phyloP scores from a whole-genome alignment of 2,797 vertebrate species.

The Helostoma temminkii region DNA sequence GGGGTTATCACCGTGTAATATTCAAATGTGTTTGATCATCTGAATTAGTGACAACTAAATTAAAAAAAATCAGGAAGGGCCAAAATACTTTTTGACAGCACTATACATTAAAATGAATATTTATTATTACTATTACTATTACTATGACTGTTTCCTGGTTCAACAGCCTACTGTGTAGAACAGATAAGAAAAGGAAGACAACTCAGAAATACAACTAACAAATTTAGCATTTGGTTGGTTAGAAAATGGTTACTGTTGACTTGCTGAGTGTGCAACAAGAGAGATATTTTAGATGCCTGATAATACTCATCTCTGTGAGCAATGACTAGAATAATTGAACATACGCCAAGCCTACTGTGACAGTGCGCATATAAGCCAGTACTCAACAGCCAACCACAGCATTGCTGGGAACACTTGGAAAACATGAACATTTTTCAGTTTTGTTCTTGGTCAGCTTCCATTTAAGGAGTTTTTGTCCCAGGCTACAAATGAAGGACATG shows the following conservation, averaged over 20 bases:
- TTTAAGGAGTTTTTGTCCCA: background rate
- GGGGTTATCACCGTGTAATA: no score
- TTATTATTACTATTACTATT: no score
- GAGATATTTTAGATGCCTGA: background rate
- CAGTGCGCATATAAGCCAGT: no score
- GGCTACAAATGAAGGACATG: background rate
- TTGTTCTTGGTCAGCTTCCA: conserved; percentile 2
- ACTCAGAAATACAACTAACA: background rate
- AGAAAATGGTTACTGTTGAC: background rate
- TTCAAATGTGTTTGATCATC: no score
- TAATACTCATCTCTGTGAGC: background rate
- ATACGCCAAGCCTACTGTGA: no score
- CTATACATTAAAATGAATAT: no score
- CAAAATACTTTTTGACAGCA: no score
- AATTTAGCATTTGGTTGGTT: background rate
- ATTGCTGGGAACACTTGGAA: background rate
- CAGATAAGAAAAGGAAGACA: background rate
- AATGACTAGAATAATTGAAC: background rate
- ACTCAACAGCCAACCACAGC: no score
- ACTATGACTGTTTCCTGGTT: no score
- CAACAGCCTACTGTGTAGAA: no score
- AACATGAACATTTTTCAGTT: background rate
- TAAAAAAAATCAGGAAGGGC: no score
- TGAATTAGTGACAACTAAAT: no score
- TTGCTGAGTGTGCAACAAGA: background rate